phyloP scores from a whole-genome alignment of 2,113 vertebrate genomes.

The Brachypodius melanocephalos region DNA sequence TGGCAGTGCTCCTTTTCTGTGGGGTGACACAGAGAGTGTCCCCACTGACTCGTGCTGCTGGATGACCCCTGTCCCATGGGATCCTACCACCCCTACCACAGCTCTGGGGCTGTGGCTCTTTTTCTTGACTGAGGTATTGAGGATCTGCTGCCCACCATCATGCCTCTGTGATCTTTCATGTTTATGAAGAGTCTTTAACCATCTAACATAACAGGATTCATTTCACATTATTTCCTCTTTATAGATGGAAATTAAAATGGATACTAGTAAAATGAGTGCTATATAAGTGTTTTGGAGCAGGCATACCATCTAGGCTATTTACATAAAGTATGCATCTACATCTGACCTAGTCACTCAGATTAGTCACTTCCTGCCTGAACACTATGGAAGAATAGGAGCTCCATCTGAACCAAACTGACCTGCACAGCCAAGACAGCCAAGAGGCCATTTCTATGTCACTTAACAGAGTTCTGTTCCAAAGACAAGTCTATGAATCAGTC shows the following conservation, averaged over 20 bases:
- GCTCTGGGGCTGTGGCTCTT: accelerated
- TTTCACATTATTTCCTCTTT: background rate
- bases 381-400: background rate
- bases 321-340: background rate
- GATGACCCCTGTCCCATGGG: accelerated
- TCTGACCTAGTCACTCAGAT: background rate
- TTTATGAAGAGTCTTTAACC: background rate
- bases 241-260: background rate
- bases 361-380: background rate
- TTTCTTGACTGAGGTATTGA: background rate
- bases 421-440: background rate
- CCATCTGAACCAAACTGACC: background rate
- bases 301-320: background rate
- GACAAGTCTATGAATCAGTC: background rate
- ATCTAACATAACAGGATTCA: background rate
- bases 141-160: background rate
- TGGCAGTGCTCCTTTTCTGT: accelerated
- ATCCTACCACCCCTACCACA: background rate
- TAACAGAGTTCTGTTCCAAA: background rate
- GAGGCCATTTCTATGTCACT: background rate
- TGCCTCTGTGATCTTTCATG: background rate
- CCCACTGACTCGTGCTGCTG: background rate
- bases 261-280: background rate
- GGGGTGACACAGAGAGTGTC: background rate
- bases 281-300: background rate